Percentiles rank a stretch among this genome's conserved stretches.
Evolutionary conservation across 2,113 vertebrate genomes (phyloP).

Genomic region (Cichladusa arquata): DNA sequence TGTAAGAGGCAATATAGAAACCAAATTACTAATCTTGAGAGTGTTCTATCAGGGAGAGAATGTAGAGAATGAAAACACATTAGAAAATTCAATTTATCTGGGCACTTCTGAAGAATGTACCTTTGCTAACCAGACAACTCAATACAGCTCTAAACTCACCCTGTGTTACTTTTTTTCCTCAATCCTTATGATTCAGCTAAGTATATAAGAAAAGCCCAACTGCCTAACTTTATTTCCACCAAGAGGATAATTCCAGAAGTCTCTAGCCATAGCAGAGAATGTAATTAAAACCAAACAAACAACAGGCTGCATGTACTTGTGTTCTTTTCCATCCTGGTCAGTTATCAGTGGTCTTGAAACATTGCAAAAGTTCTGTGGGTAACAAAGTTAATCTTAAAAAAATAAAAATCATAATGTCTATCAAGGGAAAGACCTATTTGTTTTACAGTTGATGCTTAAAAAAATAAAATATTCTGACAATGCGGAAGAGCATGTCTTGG

Average conservation of each 20-base stretch:
- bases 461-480: constrained; percentile 22
- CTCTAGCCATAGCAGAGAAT: constrained; percentile 11
- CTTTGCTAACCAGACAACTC: not conserved
- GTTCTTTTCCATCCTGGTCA: constrained; percentile 32
- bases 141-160: not conserved
- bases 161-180: not conserved
- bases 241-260: constrained; percentile 14
- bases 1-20: not conserved
- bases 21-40: not conserved
- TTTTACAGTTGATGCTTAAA: constrained; percentile 8
- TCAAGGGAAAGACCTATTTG: constrained; percentile 13
- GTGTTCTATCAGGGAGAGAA: not conserved
- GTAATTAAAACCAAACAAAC: constrained; percentile 5
- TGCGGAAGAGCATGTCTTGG: constrained; percentile 19
- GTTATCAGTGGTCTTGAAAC: constrained; percentile 32
- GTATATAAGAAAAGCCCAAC: not conserved
- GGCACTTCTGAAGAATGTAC: not conserved
- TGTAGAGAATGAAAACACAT: not conserved
- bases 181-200: not conserved
- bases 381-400: not conserved
- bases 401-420: not conserved
- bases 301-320: not conserved
- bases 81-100: not conserved
- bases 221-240: constrained; percentile 20
- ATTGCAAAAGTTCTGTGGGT: constrained; percentile 29